A percentile compares a stretch with the other conserved stretches of the same genome.
Evolutionary conservation across 2,113 vertebrate species (phyloP).

Genomic region (Capricornis sumatraensis): DNA sequence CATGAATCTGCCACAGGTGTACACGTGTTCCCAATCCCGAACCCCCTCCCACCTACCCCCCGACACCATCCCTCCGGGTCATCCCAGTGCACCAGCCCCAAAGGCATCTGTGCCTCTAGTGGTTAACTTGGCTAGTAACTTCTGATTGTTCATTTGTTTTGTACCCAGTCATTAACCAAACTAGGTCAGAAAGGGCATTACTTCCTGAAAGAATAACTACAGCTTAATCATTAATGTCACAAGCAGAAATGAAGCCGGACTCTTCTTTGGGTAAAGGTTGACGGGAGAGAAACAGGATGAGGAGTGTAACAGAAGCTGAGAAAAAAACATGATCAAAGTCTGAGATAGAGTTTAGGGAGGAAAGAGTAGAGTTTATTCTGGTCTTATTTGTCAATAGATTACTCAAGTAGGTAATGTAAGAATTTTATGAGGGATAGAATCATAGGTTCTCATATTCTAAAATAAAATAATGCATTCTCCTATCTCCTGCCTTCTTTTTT

Average conservation of each 20-base stretch:
- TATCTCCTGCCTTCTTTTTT: neutral
- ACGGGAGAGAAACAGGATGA: neutral
- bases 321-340: slow-evolving; percentile 50
- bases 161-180: slow-evolving; percentile 16
- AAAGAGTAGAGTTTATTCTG: neutral
- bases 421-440: slow-evolving; percentile 1
- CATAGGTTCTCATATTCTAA: neutral
- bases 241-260: slow-evolving; percentile 32
- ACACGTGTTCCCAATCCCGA: too few relatives aligned
- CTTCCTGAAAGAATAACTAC: slow-evolving; percentile 38
- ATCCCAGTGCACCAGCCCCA: too few relatives aligned
- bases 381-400: slow-evolving; percentile 11
- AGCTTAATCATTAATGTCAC: slow-evolving; percentile 63
- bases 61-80: too few relatives aligned
- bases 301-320: neutral
- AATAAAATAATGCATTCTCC: neutral
- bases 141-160: slow-evolving; percentile 12
- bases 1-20: too few relatives aligned
- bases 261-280: slow-evolving; percentile 51
- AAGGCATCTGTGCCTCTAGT: neutral
- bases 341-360: slow-evolving; percentile 11
- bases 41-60: too few relatives aligned
- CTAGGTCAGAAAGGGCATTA: slow-evolving; percentile 20
- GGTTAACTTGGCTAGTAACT: slow-evolving; percentile 27
- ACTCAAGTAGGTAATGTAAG: neutral